A percentile compares a stretch with the other conserved stretches of the same genome.
Conservation (phyloP, 2,797 vertebrate species). For the Enteromius unitaeniatus region DNA sequence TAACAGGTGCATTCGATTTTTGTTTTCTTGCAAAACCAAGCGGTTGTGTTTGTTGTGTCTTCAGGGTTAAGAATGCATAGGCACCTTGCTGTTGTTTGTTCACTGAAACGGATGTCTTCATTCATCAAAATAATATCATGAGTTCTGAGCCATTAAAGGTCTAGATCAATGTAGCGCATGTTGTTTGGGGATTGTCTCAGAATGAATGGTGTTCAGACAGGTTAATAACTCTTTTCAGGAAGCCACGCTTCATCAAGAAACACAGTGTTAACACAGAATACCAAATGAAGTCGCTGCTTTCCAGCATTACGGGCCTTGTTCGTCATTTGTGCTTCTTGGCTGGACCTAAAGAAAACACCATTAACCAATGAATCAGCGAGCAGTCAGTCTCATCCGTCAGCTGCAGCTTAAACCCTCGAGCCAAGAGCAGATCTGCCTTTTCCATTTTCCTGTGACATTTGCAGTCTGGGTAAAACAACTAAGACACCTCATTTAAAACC, state of each 20-base stretch:
- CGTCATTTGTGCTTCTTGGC: constrained; percentile 40
- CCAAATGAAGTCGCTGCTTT: constrained; percentile 45
- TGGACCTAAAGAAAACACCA: constrained; percentile 54
- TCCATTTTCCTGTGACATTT: constrained; percentile 59
- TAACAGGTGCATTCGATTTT: neutral
- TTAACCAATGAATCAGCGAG: constrained; percentile 60
- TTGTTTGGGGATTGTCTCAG: constrained; percentile 11
- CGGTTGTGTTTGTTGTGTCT: neutral
- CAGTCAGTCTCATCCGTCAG: constrained; percentile 54
- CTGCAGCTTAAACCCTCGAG: constrained; percentile 54
- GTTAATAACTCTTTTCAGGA: constrained; percentile 41
- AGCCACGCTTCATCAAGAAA: constrained; percentile 16
- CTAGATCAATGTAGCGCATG: neutral
- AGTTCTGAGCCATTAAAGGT: constrained; percentile 26
- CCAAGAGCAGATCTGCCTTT: constrained; percentile 54
- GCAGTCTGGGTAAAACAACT: constrained; percentile 49
- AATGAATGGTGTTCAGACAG: constrained; percentile 26
- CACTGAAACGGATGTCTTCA: constrained; percentile 30
- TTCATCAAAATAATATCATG: constrained; percentile 32
- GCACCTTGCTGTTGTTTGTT: constrained; percentile 10
- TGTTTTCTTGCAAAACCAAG: neutral
- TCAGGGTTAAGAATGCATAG: neutral
- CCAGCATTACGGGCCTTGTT: constrained; percentile 36
- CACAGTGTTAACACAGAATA: constrained; percentile 23
- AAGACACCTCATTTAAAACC: constrained; percentile 60